Evolutionary conservation across 2,888 invertebrate species (phyloP).

Genomic region (Leptinotarsa haldemani): DNA sequence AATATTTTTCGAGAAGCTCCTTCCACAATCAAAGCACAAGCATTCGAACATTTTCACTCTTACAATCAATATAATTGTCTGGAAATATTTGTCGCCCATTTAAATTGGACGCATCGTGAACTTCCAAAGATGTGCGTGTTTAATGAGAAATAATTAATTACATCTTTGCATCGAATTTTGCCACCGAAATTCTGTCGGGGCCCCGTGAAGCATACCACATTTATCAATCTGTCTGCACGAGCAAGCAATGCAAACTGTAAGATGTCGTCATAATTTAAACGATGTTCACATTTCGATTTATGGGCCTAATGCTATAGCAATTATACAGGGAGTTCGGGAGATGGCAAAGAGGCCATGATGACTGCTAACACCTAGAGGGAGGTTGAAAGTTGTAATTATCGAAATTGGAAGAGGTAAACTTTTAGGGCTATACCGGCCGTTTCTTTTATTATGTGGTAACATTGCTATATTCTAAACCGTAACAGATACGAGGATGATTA

Average conservation of each 20-base stretch:
- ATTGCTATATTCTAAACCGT: no score
- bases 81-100: neutral
- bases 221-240: conserved; percentile 46
- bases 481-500: no score
- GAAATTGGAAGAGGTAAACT: no score
- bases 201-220: conserved; percentile 43
- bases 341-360: neutral
- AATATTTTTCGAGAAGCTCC: no score
- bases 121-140: neutral
- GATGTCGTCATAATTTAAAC: conserved; percentile 45
- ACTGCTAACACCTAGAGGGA: no score
- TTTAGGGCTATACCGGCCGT: no score
- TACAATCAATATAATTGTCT: neutral
- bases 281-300: conserved; percentile 38
- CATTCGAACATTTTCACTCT: neutral
- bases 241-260: conserved; percentile 43
- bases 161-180: conserved; percentile 40
- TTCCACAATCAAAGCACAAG: no score
- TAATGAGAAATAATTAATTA: conserved; percentile 43
- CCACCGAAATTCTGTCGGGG: conserved; percentile 41
- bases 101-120: conserved; percentile 10
- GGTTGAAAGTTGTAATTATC: no score
- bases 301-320: conserved; percentile 13
- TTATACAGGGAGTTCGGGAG: neutral
- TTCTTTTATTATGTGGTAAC: no score